Percentiles rank a stretch among this genome's conserved stretches.
These are phyloP conservation scores for Oxytorus armatus DNA, from an alignment of 2,888 invertebrate genomes.

Conservation along the genomic window DNA sequence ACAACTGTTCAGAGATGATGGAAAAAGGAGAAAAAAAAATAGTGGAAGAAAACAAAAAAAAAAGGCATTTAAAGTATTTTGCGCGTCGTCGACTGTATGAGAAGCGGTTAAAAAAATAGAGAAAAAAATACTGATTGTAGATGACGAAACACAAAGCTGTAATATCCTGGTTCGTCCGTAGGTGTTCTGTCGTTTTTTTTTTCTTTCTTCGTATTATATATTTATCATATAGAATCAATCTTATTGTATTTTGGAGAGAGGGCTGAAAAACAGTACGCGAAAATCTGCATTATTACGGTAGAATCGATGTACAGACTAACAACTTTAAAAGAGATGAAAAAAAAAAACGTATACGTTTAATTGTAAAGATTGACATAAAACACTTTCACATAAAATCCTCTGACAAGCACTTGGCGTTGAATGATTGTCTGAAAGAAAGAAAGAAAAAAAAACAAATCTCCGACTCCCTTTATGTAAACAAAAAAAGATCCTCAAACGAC, in stretches of 20 bases:
- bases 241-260: conserved; percentile 58
- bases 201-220: conserved; percentile 61
- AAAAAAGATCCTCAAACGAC: not conserved
- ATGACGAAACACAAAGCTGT: conserved; percentile 32
- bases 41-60: conserved; percentile 19
- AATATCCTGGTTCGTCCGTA: conserved; percentile 39
- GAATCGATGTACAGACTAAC: conserved; percentile 53
- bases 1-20: no score
- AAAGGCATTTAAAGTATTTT: conserved; percentile 62
- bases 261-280: conserved; percentile 45
- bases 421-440: not conserved
- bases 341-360: conserved; percentile 64
- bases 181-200: conserved; percentile 41
- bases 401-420: conserved; percentile 42
- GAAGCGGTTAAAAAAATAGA: conserved; percentile 29
- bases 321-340: conserved; percentile 49
- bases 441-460: not conserved
- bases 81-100: conserved; percentile 60
- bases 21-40: conserved; percentile 24
- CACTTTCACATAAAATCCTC: conserved; percentile 62
- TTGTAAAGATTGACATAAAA: conserved; percentile 62
- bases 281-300: conserved; percentile 42
- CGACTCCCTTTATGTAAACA: not conserved
- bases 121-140: conserved; percentile 39
- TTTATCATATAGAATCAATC: conserved; percentile 61